These are phyloP conservation scores for Graptemys geographica DNA, from an alignment of 2,797 vertebrate species.

Conservation along the genomic window DNA sequence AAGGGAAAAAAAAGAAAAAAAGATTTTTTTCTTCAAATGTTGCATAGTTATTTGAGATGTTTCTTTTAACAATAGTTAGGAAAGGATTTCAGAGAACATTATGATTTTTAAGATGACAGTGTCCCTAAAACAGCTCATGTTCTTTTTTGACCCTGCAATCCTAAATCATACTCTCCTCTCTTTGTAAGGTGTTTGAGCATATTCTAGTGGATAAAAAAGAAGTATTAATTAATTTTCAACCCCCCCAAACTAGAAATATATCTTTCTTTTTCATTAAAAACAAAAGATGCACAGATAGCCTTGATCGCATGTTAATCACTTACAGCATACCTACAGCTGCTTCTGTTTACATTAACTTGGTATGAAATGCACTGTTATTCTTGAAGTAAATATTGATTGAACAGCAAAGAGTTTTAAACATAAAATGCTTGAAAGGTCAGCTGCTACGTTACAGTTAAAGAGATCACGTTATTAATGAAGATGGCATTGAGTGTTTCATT, in stretches of 20 bases:
- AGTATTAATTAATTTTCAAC: not conserved
- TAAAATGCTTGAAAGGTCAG: conserved; percentile 45
- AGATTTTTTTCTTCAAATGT: not conserved
- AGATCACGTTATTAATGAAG: conserved; percentile 43
- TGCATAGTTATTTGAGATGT: not conserved
- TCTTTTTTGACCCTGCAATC: not conserved
- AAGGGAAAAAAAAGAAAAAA: not conserved
- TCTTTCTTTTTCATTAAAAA: not conserved
- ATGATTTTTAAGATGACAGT: not conserved
- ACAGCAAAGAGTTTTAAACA: not conserved
- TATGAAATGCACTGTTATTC: not conserved
- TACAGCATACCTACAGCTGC: not conserved
- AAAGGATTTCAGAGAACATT: not conserved
- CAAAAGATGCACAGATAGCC: not conserved
- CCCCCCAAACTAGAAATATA: not conserved
- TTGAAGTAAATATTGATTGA: conserved; percentile 23
- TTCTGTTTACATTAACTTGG: not conserved
- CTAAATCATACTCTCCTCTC: not conserved
- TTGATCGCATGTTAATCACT: not conserved
- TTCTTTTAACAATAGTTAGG: not conserved
- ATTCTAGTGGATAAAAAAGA: accelerated
- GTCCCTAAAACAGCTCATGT: not conserved
- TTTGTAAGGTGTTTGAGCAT: not conserved
- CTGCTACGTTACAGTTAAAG: conserved; percentile 13
- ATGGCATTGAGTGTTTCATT: conserved; percentile 10